Evolutionary conservation across 2,888 invertebrate genomes (phyloP).

Genomic region (Timandra comae): DNA sequence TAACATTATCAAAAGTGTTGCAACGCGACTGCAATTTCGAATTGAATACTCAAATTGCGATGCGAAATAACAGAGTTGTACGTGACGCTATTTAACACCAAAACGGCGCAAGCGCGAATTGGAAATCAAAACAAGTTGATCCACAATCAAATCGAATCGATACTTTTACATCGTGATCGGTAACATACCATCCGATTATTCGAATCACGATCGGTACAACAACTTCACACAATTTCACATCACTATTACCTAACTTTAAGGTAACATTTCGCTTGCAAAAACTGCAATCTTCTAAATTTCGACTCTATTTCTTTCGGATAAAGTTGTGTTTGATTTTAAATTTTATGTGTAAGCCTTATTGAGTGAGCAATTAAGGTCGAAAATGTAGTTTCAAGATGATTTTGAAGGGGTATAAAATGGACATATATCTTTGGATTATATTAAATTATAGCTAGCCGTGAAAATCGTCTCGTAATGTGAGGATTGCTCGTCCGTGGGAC

Average conservation of each 20-base stretch:
- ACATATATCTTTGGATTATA: constrained; percentile 76
- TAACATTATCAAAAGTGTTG: constrained; percentile 17
- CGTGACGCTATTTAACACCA: constrained; percentile 74
- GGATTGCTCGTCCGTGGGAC: constrained; percentile 69
- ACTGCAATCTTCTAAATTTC: constrained; percentile 16
- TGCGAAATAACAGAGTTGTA: constrained; percentile 50
- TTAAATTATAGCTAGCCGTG: constrained; percentile 76
- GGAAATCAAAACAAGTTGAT: constrained; percentile 75
- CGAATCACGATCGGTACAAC: constrained; percentile 62
- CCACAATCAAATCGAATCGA: constrained; percentile 71
- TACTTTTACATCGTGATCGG: constrained; percentile 70
- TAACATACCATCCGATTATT: constrained; percentile 69
- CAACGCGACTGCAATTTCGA: constrained; percentile 37
- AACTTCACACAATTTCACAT: constrained; percentile 28
- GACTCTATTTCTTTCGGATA: constrained; percentile 14
- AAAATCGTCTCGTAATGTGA: constrained; percentile 73
- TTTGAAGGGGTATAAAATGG: constrained; percentile 44
- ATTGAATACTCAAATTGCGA: constrained; percentile 64
- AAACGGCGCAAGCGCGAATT: constrained; percentile 73
- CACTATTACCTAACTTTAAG: constrained; percentile 30
- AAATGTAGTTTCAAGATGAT: constrained; percentile 26
- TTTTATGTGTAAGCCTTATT: background rate
- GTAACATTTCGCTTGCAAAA: constrained; percentile 15
- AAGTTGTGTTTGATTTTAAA: constrained; percentile 7
- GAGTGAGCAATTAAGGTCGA: constrained; percentile 21